These are phyloP conservation scores for Plutomurus gul DNA, from an alignment of 1,140 invertebrate genomes.

Conservation along the genomic window DNA sequence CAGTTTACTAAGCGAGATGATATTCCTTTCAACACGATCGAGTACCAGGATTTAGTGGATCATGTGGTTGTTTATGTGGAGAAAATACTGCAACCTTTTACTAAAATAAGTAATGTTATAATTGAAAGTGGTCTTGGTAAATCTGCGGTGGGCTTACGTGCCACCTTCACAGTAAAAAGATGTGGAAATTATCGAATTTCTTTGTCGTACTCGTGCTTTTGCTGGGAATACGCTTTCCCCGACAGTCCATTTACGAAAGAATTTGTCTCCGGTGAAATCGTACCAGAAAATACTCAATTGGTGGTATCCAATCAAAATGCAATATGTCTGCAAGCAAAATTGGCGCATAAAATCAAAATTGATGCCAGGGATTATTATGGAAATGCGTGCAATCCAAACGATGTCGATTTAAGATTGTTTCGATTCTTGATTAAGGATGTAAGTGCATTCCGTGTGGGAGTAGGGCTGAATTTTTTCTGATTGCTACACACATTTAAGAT, in stretches of 20 bases:
- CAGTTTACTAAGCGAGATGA: no score
- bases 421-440: neutral
- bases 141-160: neutral
- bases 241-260: conserved; percentile 12
- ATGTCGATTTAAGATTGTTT: neutral
- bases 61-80: no score
- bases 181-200: neutral
- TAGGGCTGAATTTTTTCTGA: no score
- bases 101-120: no score
- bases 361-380: neutral
- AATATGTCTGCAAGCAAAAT: neutral
- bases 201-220: neutral
- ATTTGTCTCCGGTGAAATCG: neutral
- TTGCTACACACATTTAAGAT: no score
- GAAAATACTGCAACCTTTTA: no score
- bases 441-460: no score
- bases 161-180: neutral
- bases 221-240: neutral
- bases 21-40: no score
- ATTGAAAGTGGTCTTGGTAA: no score
- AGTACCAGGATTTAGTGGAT: no score
- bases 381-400: neutral
- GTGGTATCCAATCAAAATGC: neutral
- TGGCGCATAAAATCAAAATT: neutral
- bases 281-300: neutral